phyloP scores from a whole-genome alignment of 1,140 invertebrate species.

The Gonioctena quinquepunctata region DNA sequence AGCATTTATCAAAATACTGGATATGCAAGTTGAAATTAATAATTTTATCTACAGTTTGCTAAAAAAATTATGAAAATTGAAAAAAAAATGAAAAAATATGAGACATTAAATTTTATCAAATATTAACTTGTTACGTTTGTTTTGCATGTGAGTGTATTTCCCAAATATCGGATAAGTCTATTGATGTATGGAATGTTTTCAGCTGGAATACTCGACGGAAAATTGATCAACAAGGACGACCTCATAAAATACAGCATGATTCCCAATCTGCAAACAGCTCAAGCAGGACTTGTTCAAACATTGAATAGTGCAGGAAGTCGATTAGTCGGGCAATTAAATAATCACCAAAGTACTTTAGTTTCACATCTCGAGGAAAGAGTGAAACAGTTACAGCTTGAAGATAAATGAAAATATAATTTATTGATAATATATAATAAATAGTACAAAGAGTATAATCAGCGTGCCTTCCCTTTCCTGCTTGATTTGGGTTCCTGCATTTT shows the following conservation, averaged over 20 bases:
- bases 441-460: neutral
- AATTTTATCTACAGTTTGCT: too few relatives aligned
- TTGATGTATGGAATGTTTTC: too few relatives aligned
- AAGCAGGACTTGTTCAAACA: constrained; percentile 66
- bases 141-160: too few relatives aligned
- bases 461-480: constrained; percentile 19
- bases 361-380: constrained; percentile 55
- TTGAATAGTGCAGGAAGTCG: constrained; percentile 65
- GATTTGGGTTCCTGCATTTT: constrained; percentile 28
- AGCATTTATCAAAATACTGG: too few relatives aligned
- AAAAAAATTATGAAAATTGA: too few relatives aligned
- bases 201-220: constrained; percentile 70
- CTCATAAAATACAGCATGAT: constrained; percentile 66
- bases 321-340: constrained; percentile 67
- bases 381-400: constrained; percentile 40
- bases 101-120: too few relatives aligned
- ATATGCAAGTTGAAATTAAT: too few relatives aligned
- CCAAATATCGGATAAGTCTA: too few relatives aligned
- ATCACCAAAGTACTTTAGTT: constrained; percentile 69
- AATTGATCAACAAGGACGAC: constrained; percentile 67
- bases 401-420: constrained; percentile 23
- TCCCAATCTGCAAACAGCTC: constrained; percentile 63
- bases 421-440: neutral
- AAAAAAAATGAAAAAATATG: too few relatives aligned
- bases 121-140: too few relatives aligned